Percentiles rank a stretch among this genome's conserved stretches.
Conservation (phyloP, 2,797 vertebrate species). For the Clarias pachynema region DNA sequence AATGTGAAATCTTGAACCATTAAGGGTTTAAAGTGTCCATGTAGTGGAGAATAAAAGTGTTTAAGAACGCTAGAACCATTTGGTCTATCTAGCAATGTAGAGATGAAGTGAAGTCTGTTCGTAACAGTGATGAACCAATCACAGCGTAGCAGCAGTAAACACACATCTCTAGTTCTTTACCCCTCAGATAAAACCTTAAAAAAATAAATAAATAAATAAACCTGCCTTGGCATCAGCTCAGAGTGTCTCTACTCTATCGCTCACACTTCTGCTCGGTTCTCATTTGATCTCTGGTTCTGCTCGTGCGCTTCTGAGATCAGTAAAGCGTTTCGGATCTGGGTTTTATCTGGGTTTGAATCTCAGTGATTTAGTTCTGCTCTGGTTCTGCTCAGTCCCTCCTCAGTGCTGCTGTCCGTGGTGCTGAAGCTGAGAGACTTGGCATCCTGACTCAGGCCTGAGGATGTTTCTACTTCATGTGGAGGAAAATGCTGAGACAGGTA, state of each 20-base stretch:
- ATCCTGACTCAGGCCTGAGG: neutral
- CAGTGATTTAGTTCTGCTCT: neutral
- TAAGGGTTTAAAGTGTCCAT: neutral
- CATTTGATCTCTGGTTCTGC: neutral
- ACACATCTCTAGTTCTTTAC: too few relatives aligned
- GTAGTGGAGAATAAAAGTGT: neutral
- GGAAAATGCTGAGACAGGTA: constrained; percentile 8
- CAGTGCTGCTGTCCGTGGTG: constrained; percentile 1
- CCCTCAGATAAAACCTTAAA: neutral
- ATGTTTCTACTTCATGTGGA: neutral
- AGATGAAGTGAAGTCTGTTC: neutral
- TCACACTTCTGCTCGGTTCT: neutral
- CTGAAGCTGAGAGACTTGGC: neutral
- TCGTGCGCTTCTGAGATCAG: neutral
- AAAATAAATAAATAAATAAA: too few relatives aligned
- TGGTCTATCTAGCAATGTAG: neutral
- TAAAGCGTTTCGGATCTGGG: neutral
- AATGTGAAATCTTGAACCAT: neutral
- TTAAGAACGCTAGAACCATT: neutral
- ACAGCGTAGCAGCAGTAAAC: neutral
- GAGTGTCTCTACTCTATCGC: neutral
- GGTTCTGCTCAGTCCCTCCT: neutral
- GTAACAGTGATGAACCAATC: neutral
- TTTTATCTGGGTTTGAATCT: too few relatives aligned
- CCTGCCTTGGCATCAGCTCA: neutral